Conservation (phyloP, 2,113 vertebrate genomes). For the Bolborhynchus lineola region DNA sequence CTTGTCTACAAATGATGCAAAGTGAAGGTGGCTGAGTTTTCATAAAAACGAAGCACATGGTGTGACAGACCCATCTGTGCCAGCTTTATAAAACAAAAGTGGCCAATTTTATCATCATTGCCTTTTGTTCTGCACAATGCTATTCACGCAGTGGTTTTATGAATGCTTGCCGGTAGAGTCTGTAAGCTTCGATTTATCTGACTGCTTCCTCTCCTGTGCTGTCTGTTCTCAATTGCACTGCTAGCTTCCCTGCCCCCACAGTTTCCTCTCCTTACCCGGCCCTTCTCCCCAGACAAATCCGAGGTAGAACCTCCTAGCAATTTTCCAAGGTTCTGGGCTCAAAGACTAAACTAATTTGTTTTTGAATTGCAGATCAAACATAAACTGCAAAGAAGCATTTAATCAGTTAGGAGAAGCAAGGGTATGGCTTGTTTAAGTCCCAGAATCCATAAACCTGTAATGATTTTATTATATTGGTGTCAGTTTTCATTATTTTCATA, state of each 20-base stretch:
- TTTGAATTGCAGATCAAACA: constrained; percentile 54
- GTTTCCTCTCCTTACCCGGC: background rate
- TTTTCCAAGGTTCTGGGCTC: constrained; percentile 52
- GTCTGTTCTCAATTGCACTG: background rate
- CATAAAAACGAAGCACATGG: constrained; percentile 32
- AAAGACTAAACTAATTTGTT: constrained; percentile 57
- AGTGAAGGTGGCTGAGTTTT: constrained; percentile 57
- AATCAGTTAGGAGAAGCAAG: constrained; percentile 67
- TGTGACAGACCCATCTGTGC: constrained; percentile 65
- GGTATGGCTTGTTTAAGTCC: constrained; percentile 53
- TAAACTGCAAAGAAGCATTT: constrained; percentile 40
- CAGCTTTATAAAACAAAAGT: constrained; percentile 62
- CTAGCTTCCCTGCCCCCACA: background rate
- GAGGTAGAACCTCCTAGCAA: constrained; percentile 43
- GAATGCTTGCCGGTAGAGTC: constrained; percentile 22
- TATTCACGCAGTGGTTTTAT: background rate
- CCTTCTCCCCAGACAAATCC: background rate
- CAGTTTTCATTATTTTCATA: constrained; percentile 71
- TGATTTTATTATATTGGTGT: constrained; percentile 71
- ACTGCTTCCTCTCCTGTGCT: background rate
- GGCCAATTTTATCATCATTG: constrained; percentile 44
- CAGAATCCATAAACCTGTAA: constrained; percentile 65
- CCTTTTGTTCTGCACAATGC: constrained; percentile 54
- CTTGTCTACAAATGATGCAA: constrained; percentile 40
- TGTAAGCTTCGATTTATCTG: background rate